Base-by-base conservation (phyloP, 2,888 invertebrate species). In the Mesorhabditis belari region DNA sequence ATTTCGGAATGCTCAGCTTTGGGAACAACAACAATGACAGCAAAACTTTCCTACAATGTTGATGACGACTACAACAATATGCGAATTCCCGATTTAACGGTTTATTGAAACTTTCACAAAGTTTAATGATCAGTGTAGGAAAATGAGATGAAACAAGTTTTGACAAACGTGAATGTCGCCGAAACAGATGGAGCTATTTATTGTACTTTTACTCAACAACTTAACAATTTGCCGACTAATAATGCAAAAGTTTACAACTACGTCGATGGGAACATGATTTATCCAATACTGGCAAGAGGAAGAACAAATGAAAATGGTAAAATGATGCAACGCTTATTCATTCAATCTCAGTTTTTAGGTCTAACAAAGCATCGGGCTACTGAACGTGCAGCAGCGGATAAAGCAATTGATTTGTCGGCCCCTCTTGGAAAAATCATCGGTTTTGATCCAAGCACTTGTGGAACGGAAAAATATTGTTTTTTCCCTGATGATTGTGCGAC, bases 1-100 rank as follows among this genome's bases (percentile, higher is more conserved):
- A 66, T 70, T 3, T 64, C 67, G 17, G 70, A 70, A 50, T 70
- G 70, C 44, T 70, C 70, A 4, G 56, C 64, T 1, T 57, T 70
- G 9, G 56, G 57, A 23, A 35, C 25, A 1, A 28, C 60, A n/a
- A 49, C 57, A 25, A 56, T 66, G 2, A 63, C 66, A 0, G 63
- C 67, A 62, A 70, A 70, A 44, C 66, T 70, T 50, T 70, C 70
- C 0, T 55, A 58, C 23, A 70, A 70, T 51, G 27, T n/a, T n/a
- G 27, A 55, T 29, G 29, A 49, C n/a, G 57, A n/a, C 2, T 27
- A 5, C 6, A 49, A 57, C 5, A 70, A 70, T 51, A 19, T 9
- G 5, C 55, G 70, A 24, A 70, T 70, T 44, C 2, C 5, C 5
- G 61, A 57, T 9, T n/a, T 35, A n/a, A 35, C 44, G 44, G 44